These are phyloP conservation scores for Brenthis daphne DNA, from an alignment of 2,888 invertebrate genomes.

Conservation along the genomic window DNA sequence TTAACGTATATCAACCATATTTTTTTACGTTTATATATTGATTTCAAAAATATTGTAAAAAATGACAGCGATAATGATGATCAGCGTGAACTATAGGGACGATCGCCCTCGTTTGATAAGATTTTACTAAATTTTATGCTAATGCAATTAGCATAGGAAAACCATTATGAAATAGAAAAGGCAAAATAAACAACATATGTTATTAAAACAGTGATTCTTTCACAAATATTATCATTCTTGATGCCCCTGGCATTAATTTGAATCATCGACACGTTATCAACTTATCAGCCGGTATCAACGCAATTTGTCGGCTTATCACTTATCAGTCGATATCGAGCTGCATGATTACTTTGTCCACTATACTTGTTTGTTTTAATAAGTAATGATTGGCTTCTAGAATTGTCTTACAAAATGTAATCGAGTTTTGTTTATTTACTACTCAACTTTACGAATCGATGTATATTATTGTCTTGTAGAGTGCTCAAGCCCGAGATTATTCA, in stretches of 20 bases:
- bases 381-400: slow-evolving; percentile 11
- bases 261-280: slow-evolving; percentile 31
- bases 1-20: too few relatives aligned
- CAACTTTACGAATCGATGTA: too few relatives aligned
- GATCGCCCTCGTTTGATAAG: too few relatives aligned
- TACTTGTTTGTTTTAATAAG: slow-evolving; percentile 21
- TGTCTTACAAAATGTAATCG: background rate
- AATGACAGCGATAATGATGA: too few relatives aligned
- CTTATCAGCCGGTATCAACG: slow-evolving; percentile 24
- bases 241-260: slow-evolving; percentile 24
- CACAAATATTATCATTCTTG: slow-evolving; percentile 15
- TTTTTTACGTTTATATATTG: too few relatives aligned
- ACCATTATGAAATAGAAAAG: background rate
- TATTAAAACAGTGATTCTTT: slow-evolving; percentile 16
- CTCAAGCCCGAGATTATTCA: too few relatives aligned
- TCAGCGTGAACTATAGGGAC: too few relatives aligned
- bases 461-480: too few relatives aligned
- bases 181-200: background rate
- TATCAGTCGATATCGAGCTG: slow-evolving; percentile 27
- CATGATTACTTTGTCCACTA: slow-evolving; percentile 27
- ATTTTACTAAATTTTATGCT: too few relatives aligned
- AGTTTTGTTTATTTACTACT: background rate
- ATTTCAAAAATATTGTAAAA: too few relatives aligned
- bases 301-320: slow-evolving; percentile 35
- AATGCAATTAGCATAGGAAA: background rate